A percentile compares a stretch with the other conserved stretches of the same genome.
phyloP scores from a whole-genome alignment of 1,140 invertebrate species.

The Armadillidium nasatum region DNA sequence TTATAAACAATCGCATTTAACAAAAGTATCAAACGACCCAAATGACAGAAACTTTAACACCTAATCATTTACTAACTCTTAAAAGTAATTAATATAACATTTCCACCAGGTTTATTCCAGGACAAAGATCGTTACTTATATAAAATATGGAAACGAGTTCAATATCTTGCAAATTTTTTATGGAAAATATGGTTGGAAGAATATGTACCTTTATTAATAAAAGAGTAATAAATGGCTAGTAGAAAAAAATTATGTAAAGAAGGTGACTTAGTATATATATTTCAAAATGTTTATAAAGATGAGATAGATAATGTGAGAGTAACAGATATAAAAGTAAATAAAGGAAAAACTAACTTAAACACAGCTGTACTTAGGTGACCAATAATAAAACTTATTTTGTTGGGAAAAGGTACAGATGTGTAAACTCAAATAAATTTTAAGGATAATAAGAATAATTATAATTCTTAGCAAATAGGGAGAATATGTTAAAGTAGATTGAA shows the following conservation, averaged over 20 bases:
- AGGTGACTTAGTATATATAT: conserved; percentile 1
- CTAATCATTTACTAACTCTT: conserved; percentile 25
- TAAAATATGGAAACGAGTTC: conserved; percentile 28
- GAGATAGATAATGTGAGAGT: not conserved
- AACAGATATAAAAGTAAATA: not conserved
- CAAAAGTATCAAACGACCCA: conserved; percentile 32
- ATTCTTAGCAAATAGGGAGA: too few relatives aligned
- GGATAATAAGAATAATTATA: too few relatives aligned
- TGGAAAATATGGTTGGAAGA: conserved; percentile 26
- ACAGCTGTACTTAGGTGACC: not conserved
- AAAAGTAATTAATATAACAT: not conserved
- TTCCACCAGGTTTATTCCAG: conserved; percentile 22
- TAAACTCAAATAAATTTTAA: too few relatives aligned
- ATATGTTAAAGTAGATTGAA: too few relatives aligned
- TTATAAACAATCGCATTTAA: conserved; percentile 39
- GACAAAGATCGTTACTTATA: conserved; percentile 7
- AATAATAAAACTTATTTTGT: conserved; percentile 9
- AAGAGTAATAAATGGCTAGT: conserved; percentile 25
- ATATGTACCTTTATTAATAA: conserved; percentile 29
- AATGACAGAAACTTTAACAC: conserved; percentile 28
- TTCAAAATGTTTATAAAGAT: not conserved
- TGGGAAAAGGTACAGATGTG: not conserved
- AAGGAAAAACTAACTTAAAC: not conserved
- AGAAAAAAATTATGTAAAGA: not conserved
- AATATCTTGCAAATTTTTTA: conserved; percentile 34